These are phyloP conservation scores for Netelia melanura DNA, from an alignment of 2,888 invertebrate genomes.

Conservation along the genomic window DNA sequence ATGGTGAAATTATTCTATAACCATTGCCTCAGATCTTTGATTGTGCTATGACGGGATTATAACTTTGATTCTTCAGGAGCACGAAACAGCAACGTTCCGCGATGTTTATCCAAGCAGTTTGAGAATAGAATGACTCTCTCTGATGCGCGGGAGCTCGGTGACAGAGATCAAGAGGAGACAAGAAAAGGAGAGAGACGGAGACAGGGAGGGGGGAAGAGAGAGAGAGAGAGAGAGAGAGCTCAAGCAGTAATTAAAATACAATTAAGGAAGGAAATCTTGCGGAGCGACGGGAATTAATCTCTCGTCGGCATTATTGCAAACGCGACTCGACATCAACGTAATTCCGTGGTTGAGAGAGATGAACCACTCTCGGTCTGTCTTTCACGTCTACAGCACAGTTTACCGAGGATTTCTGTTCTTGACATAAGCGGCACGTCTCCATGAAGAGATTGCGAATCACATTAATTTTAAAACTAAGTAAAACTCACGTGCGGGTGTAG, in stretches of 20 bases:
- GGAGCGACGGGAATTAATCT: constrained; percentile 59
- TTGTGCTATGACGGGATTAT: constrained; percentile 1
- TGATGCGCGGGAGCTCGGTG: constrained; percentile 16
- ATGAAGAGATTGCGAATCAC: background rate
- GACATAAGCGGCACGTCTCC: background rate
- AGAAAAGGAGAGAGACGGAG: constrained; percentile 17
- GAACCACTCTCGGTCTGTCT: constrained; percentile 23
- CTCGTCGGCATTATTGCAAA: constrained; percentile 63
- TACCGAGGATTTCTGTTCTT: constrained; percentile 33
- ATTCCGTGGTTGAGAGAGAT: constrained; percentile 46
- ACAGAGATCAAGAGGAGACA: constrained; percentile 18
- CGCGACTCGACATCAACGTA: constrained; percentile 47
- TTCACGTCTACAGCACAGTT: constrained; percentile 21
- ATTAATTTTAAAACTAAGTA: too few species aligned
- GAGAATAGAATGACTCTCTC: constrained; percentile 20
- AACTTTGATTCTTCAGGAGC: background rate
- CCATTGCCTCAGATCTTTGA: background rate
- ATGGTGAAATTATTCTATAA: background rate
- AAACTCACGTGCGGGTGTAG: too few species aligned
- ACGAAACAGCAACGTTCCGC: constrained; percentile 3
- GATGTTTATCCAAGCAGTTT: constrained; percentile 40
- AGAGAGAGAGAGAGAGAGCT: constrained; percentile 31
- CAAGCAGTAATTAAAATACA: constrained; percentile 70
- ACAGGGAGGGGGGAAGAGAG: constrained; percentile 12
- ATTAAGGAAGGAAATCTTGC: constrained; percentile 68